phyloP scores from a whole-genome alignment of 1,140 invertebrate species.

The Bombyx mandarina region DNA sequence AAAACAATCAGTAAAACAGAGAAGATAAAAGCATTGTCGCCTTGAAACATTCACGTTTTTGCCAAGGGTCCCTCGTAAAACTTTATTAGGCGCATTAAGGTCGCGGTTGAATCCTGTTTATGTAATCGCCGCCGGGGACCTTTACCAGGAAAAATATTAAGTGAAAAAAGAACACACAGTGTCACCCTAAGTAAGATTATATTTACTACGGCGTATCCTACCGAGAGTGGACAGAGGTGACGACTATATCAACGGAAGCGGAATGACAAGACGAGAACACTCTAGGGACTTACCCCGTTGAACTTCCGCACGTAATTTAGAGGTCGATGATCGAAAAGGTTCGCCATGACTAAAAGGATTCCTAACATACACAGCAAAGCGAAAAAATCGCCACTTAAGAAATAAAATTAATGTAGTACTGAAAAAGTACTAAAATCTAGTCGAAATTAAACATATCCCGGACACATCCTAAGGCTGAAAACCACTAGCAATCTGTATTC shows the following conservation, averaged over 20 bases:
- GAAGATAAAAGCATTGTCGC: constrained; percentile 69
- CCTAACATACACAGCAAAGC: no score
- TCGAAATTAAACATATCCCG: no score
- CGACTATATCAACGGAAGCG: constrained; percentile 11
- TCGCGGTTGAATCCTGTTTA: constrained; percentile 69
- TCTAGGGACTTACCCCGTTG: no score
- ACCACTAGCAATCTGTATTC: no score
- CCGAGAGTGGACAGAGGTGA: constrained; percentile 16
- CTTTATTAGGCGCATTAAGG: constrained; percentile 70
- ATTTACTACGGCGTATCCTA: constrained; percentile 29
- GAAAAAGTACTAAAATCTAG: no score
- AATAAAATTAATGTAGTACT: no score
- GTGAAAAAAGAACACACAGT: constrained; percentile 57
- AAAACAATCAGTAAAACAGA: constrained; percentile 66
- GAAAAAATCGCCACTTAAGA: no score
- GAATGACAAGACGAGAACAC: constrained; percentile 14
- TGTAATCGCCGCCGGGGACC: constrained; percentile 66
- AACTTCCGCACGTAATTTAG: no score
- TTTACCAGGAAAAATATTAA: constrained; percentile 65
- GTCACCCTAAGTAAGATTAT: constrained; percentile 43
- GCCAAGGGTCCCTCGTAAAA: constrained; percentile 65
- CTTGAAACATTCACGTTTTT: constrained; percentile 62
- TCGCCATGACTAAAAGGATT: no score
- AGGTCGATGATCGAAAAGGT: no score
- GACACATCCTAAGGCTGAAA: no score